Evolutionary conservation across 2,888 invertebrate species (phyloP).

Genomic region (Thymelicus acteon): DNA sequence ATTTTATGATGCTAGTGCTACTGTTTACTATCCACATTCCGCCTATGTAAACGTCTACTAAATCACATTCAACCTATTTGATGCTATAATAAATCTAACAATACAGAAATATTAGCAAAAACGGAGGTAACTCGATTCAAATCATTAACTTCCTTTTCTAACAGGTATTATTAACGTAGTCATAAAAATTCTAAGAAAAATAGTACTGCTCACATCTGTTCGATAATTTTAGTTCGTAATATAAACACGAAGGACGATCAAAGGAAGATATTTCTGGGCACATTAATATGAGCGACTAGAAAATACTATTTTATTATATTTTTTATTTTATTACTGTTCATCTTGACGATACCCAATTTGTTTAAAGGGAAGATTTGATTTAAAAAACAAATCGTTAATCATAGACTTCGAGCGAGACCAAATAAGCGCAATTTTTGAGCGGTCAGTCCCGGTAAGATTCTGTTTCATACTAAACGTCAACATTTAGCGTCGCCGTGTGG

Average conservation of each 20-base stretch:
- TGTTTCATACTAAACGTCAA: no score
- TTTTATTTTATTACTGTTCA: no score
- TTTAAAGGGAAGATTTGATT: no score
- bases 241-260: constrained; percentile 33
- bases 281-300: constrained; percentile 19
- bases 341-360: no score
- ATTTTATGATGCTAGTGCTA: constrained; percentile 3
- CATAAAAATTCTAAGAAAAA: constrained; percentile 28
- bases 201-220: constrained; percentile 14
- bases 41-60: not conserved
- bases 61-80: not conserved
- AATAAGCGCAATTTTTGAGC: no score
- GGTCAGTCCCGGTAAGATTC: no score
- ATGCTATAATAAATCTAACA: not conserved
- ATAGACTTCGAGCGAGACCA: no score
- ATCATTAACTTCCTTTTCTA: not conserved
- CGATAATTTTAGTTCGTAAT: constrained; percentile 18
- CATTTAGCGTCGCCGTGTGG: no score
- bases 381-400: no score
- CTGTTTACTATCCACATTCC: constrained; percentile 19
- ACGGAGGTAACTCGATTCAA: not conserved
- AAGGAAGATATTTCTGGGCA: constrained; percentile 5
- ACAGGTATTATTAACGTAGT: not conserved
- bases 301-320: constrained; percentile 17
- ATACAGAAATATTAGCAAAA: not conserved